Evolutionary conservation across 2,113 vertebrate genomes (phyloP).

Genomic region (Mesitornis unicolor): DNA sequence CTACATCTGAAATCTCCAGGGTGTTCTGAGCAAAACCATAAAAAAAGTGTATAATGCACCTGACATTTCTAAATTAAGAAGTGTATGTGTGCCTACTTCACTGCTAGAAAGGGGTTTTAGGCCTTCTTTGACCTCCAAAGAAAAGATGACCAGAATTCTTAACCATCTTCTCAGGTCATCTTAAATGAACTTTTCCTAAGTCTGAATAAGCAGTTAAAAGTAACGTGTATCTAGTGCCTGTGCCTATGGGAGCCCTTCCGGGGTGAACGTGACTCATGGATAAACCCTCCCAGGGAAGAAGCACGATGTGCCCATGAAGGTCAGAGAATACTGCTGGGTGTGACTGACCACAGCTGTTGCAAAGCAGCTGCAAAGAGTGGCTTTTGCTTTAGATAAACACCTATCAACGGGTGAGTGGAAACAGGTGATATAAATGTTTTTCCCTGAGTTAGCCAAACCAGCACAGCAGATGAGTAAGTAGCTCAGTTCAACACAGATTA

Average conservation of each 20-base stretch:
- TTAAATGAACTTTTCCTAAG: neutral
- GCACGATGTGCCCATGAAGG: neutral
- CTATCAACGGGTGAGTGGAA: neutral
- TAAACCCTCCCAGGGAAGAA: rapidly evolving
- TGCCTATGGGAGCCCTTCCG: rapidly evolving
- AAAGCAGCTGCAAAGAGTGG: neutral
- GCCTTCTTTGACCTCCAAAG: neutral
- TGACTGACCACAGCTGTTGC: neutral
- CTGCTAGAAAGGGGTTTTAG: neutral
- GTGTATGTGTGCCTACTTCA: neutral
- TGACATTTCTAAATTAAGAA: neutral
- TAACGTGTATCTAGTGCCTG: neutral
- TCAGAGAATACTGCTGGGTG: neutral
- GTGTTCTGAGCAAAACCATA: neutral
- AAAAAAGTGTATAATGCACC: neutral
- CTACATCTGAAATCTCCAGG: neutral
- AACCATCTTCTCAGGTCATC: neutral
- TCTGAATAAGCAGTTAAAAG: neutral
- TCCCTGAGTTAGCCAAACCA: neutral
- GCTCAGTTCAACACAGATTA: neutral
- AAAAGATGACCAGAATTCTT: neutral
- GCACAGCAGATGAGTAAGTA: rapidly evolving
- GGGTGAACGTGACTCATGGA: neutral
- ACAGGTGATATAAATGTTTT: rapidly evolving
- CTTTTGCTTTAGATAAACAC: neutral